Evolutionary conservation across 1,140 invertebrate species (phyloP).

Genomic region (Rhagoletis zephyria): DNA sequence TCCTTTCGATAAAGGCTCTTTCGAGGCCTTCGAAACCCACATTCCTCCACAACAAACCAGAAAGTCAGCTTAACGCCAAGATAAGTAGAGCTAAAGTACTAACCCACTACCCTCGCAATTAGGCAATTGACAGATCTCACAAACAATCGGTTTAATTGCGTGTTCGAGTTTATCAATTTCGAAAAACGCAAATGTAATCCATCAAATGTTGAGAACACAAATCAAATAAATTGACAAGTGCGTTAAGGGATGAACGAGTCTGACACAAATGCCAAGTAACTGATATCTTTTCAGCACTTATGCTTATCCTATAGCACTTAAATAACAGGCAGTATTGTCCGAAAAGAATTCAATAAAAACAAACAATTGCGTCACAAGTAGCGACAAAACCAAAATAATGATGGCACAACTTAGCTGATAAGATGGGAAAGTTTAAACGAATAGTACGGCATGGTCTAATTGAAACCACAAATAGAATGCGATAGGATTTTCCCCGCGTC

Average conservation of each 20-base stretch:
- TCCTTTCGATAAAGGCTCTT: no score
- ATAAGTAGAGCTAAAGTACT: neutral
- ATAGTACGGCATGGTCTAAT: neutral
- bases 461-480: neutral
- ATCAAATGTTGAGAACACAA: neutral
- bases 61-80: neutral
- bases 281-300: neutral
- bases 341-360: neutral
- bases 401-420: slow-evolving; percentile 20
- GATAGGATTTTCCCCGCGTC: neutral
- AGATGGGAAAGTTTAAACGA: neutral
- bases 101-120: neutral
- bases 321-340: neutral
- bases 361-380: slow-evolving; percentile 31
- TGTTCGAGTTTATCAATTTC: neutral
- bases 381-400: neutral
- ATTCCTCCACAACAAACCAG: neutral
- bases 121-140: slow-evolving; percentile 4
- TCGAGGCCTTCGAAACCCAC: no score
- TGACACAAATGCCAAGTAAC: neutral
- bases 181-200: neutral
- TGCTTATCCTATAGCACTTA: no score
- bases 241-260: neutral
- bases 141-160: neutral
- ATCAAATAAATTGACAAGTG: slow-evolving; percentile 4